Evolutionary conservation across 2,888 invertebrate species (phyloP), one percentile per base, ranked within the genome.

Genomic region (Agrochola lota): DNA sequence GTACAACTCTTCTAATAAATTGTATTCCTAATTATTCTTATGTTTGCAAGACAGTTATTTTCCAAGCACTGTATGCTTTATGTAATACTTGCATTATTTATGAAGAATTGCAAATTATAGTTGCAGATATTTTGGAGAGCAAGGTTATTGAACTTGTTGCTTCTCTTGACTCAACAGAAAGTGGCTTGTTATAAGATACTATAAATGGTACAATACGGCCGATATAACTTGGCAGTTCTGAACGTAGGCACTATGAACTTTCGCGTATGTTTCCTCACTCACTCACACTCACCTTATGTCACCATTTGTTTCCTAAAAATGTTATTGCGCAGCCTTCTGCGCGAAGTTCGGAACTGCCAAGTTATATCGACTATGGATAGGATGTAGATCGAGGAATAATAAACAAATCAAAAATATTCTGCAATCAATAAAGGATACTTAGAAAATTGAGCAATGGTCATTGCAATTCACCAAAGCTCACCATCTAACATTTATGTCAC

Each of bases 21-120:
- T 77, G 30, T 64, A 69, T 71, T 83, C 57, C 23, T 74, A 83
- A 81, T 80, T 81, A 76, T 46, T 66, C 15, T 69, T 57, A 80
- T 70, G 64, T 40, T n/a, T 70, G 57, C 35, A 43, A 55, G 57
- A n/a, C 20, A 17, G 69, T 59, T 59, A 67, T 69, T 81, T 68
- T 68, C 67, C 26, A 57, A 62, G 55, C 55, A 74, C 62, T 74
- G 66, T 52, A 26, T 57, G 30, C 59, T 66, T 81, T 81, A 80
- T 70, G 64, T 81, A 81, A 80, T 60, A 76, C 30, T 66, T 76
- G 59, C 43, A 69, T 76, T 46, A 70, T 49, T 76, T 55, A 66
- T 60, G 15, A 46, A 74, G 8, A 55, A 62, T 60, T 76, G 59
- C 57, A 43, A 74, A 68, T 68, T n/a, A 52, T n/a, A 35, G 40